A percentile compares a stretch with the other conserved stretches of the same genome.
phyloP scores from a whole-genome alignment of 2,888 invertebrate species.

The Dicyrtomina minuta region DNA sequence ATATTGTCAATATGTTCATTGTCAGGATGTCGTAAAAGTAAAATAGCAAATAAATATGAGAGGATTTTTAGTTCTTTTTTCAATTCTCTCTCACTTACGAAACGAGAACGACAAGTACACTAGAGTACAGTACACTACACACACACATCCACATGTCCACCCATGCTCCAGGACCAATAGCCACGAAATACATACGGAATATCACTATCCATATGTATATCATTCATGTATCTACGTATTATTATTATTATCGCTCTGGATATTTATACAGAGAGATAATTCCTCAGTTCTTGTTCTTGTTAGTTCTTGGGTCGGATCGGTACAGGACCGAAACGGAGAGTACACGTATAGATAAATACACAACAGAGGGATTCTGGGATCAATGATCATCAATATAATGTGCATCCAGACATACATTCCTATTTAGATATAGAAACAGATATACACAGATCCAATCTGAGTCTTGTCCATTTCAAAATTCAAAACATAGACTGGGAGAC shows the following conservation, averaged over 20 bases:
- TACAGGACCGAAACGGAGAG: too few relatives aligned
- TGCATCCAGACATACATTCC: background rate
- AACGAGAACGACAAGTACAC: background rate
- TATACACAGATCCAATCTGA: background rate
- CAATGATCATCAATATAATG: conserved; percentile 7
- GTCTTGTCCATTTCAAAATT: background rate
- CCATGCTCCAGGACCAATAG: too few relatives aligned
- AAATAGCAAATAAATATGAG: conserved; percentile 35
- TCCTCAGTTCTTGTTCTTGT: too few relatives aligned
- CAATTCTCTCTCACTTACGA: background rate
- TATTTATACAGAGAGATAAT: too few relatives aligned
- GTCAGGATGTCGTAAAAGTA: conserved; percentile 32
- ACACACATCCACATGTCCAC: background rate
- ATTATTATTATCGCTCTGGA: too few relatives aligned
- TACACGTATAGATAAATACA: too few relatives aligned
- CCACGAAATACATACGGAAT: background rate
- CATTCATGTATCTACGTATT: too few relatives aligned
- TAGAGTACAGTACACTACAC: too few relatives aligned
- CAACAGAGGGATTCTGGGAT: too few relatives aligned
- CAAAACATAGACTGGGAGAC: background rate
- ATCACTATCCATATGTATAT: too few relatives aligned
- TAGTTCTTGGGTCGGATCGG: too few relatives aligned
- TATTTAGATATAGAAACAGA: conserved; percentile 4
- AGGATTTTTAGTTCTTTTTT: conserved; percentile 23
- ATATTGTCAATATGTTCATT: conserved; percentile 34